A percentile compares a stretch with the other conserved stretches of the same genome.
phyloP scores from a whole-genome alignment of 2,113 vertebrate genomes.

The Atrichornis clamosus region DNA sequence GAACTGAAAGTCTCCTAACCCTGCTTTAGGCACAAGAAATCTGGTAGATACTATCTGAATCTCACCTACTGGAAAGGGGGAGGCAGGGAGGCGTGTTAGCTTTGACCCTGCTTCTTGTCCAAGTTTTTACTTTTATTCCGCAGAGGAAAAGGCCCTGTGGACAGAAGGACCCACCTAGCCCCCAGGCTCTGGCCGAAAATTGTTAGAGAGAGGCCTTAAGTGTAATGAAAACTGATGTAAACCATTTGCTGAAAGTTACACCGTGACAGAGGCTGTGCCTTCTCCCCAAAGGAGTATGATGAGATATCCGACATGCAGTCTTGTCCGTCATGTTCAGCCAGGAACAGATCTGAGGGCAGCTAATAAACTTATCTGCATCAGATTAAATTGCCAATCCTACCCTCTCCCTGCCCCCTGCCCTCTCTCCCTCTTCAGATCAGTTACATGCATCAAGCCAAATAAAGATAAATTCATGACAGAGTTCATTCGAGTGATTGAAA shows the following conservation, averaged over 20 bases:
- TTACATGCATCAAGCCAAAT: neutral
- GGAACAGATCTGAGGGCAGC: constrained; percentile 22
- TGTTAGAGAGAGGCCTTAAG: constrained; percentile 43
- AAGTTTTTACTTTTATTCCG: neutral
- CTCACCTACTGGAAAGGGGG: neutral
- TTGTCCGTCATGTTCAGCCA: neutral
- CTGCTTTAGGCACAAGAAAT: neutral
- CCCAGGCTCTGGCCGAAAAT: neutral
- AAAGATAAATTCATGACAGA: constrained; percentile 43
- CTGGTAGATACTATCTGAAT: neutral
- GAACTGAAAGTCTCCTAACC: neutral
- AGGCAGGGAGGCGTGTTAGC: neutral
- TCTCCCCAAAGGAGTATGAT: neutral
- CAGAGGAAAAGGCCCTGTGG: neutral
- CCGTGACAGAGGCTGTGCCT: neutral
- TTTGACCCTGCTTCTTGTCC: neutral
- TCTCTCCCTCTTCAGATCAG: neutral
- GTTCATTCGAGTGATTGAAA: constrained; percentile 23
- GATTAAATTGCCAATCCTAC: constrained; percentile 11
- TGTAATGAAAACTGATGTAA: constrained; percentile 63
- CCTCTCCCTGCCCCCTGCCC: neutral
- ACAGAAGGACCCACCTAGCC: neutral
- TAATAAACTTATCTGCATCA: constrained; percentile 45
- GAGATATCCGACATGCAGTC: neutral
- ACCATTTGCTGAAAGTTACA: constrained; percentile 41